Percentiles rank a stretch among this genome's conserved stretches.
Evolutionary conservation across 2,888 invertebrate species (phyloP).

Genomic region (Anodontia alba): DNA sequence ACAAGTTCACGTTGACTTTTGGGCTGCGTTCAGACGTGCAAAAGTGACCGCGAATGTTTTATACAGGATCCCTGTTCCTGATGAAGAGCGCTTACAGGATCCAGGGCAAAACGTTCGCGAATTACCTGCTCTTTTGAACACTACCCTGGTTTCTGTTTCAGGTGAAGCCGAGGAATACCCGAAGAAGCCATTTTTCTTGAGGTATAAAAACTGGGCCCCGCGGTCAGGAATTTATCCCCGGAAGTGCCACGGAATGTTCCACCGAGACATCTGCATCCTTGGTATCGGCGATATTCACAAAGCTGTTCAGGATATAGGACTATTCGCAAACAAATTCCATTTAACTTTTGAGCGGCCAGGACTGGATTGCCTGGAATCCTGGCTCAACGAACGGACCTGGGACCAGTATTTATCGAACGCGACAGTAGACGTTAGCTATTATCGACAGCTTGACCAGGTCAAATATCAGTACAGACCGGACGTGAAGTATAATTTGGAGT

Average conservation of each 20-base stretch:
- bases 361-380: conserved; percentile 29
- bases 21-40: too few species aligned
- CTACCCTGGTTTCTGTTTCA: conserved; percentile 7
- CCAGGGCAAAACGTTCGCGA: too few species aligned
- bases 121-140: too few species aligned
- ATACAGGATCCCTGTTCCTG: too few species aligned
- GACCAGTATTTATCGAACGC: conserved; percentile 18
- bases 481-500: too few species aligned
- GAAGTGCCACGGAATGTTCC: conserved; percentile 25
- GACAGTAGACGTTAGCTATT: conserved; percentile 16
- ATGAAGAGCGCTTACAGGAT: too few species aligned
- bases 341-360: conserved; percentile 22
- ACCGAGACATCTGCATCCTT: conserved; percentile 26
- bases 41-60: too few species aligned
- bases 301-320: conserved; percentile 30
- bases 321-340: conserved; percentile 33
- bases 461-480: neutral
- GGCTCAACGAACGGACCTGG: conserved; percentile 28
- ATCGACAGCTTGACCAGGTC: conserved; percentile 16
- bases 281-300: conserved; percentile 3
- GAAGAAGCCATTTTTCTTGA: neutral
- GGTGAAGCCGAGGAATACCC: conserved; percentile 19
- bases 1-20: too few species aligned
- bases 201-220: conserved; percentile 2
- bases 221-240: neutral